Evolutionary conservation across 1,140 invertebrate species (phyloP), one percentile per base, ranked within the genome.

Genomic region (Drosophila yakuba): DNA sequence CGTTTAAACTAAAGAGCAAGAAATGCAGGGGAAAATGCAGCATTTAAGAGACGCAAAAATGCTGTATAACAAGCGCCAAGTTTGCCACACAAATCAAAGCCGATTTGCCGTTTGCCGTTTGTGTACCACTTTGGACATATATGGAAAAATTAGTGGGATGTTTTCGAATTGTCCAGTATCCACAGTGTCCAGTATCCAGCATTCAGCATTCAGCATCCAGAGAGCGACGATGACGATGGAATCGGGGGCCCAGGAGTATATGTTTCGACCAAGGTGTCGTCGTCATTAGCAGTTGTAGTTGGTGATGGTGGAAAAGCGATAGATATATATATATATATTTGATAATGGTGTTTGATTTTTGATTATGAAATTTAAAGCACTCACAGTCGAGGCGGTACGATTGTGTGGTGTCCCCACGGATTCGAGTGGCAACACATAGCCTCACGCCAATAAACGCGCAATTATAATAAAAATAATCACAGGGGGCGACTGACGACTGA

Each of bases 381-480:
- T 88, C 54, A 72, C 66, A 23, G 20, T 35, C 39, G 47, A 20
- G 28, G 59, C 28, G 44, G 15, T 39, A 10, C 12, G 25, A 51
- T 14, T 44, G 51, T 67, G 45, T 25, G 1, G 48, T 58, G 59
- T 74, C 72, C 74, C 74, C 57, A 68, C 17, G 69, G 69, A 74
- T 36, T 43, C 20, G 35, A 60, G 43, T 50, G 39, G 38, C 51
- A 66, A 72, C 84, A 72, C 84, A 89, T 84, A 84, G 68, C 73
- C 84, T 78, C 78, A 81, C 84, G 84, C 78, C 84, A 89, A 83
- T 88, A 88, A 88, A 80, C 76, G 73, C 67, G 77, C 86, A 89
- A 89, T 89, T 89, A 89, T 89, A 81, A 89, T 89, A 89, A 90
- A 89, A 89, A 89, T 89, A 89, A 89, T 89, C 85, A 86, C 67